These are phyloP conservation scores for Drosophila diplacantha DNA, from an alignment of 2,888 invertebrate genomes.

Conservation along the genomic window DNA sequence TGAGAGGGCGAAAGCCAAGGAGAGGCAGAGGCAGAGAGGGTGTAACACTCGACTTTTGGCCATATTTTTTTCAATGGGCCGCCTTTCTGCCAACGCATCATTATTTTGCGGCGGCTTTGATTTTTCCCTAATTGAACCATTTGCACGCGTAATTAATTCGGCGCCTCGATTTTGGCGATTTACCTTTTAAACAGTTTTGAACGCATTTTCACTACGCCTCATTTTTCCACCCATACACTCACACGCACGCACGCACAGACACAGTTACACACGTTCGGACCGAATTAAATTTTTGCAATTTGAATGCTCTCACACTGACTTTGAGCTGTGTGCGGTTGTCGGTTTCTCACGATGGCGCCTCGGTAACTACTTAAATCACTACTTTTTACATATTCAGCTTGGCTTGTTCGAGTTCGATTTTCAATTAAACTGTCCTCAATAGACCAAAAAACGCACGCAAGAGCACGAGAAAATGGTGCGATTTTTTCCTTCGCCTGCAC, in stretches of 20 bases:
- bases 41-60: conserved; percentile 43
- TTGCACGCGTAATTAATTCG: conserved; percentile 20
- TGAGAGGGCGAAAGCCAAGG: conserved; percentile 11
- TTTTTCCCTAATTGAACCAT: conserved; percentile 7
- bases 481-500: conserved; percentile 65
- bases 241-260: conserved; percentile 44
- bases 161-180: conserved; percentile 13
- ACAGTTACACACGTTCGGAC: conserved; percentile 55
- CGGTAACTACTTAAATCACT: conserved; percentile 27
- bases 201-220: conserved; percentile 68
- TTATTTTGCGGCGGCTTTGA: conserved; percentile 7
- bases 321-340: conserved; percentile 19
- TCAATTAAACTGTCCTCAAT: conserved; percentile 27
- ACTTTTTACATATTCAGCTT: conserved; percentile 33
- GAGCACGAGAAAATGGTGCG: conserved; percentile 71
- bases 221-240: conserved; percentile 62
- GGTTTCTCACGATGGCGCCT: conserved; percentile 10
- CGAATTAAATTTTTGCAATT: conserved; percentile 51
- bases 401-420: conserved; percentile 22
- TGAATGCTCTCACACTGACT: conserved; percentile 37
- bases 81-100: conserved; percentile 53
- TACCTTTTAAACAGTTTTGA: conserved; percentile 64
- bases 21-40: conserved; percentile 37
- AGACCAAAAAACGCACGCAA: conserved; percentile 51
- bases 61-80: conserved; percentile 52